A percentile compares a stretch with the other conserved stretches of the same genome.
phyloP scores from a whole-genome alignment of 2,797 vertebrate genomes.

The Danio albolineatus region DNA sequence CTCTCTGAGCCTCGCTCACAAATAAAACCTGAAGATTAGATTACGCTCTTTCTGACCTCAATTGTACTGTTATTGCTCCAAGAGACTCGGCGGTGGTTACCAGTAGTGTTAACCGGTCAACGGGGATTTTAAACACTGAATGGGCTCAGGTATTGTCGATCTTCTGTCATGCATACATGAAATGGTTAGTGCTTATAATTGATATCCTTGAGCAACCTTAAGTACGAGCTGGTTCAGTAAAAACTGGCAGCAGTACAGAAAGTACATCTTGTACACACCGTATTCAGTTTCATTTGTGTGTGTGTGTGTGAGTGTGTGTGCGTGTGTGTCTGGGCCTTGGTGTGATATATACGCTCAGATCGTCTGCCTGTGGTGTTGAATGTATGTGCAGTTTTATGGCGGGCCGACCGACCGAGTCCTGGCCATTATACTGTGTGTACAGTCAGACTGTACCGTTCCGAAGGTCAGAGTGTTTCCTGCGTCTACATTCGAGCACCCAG shows the following conservation, averaged over 20 bases:
- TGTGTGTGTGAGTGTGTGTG: background rate
- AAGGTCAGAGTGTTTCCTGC: conserved; percentile 32
- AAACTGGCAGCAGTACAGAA: background rate
- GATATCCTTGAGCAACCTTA: background rate
- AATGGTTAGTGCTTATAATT: background rate
- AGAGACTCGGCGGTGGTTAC: background rate
- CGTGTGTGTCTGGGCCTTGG: background rate
- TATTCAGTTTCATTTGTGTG: background rate
- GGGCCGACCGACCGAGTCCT: conserved; percentile 47
- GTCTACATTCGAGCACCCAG: background rate
- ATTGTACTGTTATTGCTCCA: background rate
- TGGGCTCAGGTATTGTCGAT: background rate
- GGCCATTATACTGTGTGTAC: conserved; percentile 23
- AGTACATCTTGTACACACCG: conserved; percentile 6
- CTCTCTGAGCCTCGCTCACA: background rate
- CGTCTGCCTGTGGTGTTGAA: conserved; percentile 34
- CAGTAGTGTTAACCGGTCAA: background rate
- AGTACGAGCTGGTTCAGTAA: background rate
- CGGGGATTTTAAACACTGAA: background rate
- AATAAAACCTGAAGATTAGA: conserved; percentile 10
- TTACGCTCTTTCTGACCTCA: background rate
- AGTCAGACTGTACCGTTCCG: background rate
- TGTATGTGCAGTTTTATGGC: conserved; percentile 37
- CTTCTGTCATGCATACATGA: background rate
- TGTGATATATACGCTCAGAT: background rate